Percentiles rank a stretch among this genome's conserved stretches.
Evolutionary conservation across 2,888 invertebrate genomes (phyloP).

Genomic region (Agriopis aurantiaria): DNA sequence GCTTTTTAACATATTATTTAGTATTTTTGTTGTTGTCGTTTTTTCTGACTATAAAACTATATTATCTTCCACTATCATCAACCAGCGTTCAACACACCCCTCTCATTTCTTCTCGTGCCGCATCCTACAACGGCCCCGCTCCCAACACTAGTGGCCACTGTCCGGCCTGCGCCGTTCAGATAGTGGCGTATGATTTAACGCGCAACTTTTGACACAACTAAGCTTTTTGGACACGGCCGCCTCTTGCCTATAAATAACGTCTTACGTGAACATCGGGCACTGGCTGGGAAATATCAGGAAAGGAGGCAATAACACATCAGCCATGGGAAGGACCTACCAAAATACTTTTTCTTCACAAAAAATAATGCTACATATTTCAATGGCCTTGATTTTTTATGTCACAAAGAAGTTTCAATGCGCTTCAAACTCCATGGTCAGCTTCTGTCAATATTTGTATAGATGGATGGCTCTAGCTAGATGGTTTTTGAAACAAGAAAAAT

Average conservation of each 20-base stretch:
- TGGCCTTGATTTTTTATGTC: too few species aligned
- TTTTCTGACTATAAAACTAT: too few species aligned
- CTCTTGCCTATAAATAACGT: constrained; percentile 83
- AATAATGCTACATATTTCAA: neutral
- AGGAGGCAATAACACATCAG: constrained; percentile 7
- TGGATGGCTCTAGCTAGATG: too few species aligned
- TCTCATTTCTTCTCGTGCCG: neutral
- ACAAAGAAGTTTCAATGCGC: too few species aligned
- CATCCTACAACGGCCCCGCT: constrained; percentile 55
- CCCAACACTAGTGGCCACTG: constrained; percentile 75
- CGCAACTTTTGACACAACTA: constrained; percentile 89
- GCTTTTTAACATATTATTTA: too few species aligned
- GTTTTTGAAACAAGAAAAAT: too few species aligned
- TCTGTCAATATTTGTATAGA: too few species aligned
- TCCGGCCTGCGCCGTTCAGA: constrained; percentile 89
- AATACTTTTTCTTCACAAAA: neutral
- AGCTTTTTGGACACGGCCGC: constrained; percentile 85
- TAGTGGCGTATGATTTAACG: constrained; percentile 90
- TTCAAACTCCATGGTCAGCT: too few species aligned
- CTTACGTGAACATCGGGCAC: constrained; percentile 77
- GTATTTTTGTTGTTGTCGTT: too few species aligned
- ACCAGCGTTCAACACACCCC: too few species aligned
- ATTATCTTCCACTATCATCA: too few species aligned
- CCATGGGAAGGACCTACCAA: neutral
- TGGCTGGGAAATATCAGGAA: constrained; percentile 47